Evolutionary conservation across 2,113 vertebrate species (phyloP).

Genomic region (Cyanoderma ruficeps): DNA sequence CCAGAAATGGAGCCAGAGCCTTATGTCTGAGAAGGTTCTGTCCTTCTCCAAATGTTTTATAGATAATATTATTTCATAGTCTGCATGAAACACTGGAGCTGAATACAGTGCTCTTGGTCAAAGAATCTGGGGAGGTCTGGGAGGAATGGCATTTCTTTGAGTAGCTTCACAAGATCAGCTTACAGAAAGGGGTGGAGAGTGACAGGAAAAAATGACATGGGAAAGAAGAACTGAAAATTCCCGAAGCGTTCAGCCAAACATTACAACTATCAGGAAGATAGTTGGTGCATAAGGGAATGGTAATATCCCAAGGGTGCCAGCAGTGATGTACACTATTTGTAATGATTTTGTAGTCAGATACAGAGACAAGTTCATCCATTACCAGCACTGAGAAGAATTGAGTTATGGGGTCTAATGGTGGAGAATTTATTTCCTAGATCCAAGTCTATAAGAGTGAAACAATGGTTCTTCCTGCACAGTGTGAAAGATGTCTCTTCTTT

Average conservation of each 20-base stretch:
- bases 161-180: not conserved
- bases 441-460: not conserved
- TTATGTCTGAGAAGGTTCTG: not conserved
- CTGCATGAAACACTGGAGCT: not conserved
- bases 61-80: not conserved
- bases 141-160: not conserved
- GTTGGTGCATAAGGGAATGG: not conserved
- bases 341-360: not conserved
- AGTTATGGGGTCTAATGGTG: not conserved
- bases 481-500: not conserved
- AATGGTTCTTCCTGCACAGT: not conserved
- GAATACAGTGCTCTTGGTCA: not conserved
- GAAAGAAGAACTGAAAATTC: not conserved
- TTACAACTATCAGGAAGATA: not conserved
- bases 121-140: not conserved
- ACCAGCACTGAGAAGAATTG: not conserved
- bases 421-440: not conserved
- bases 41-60: not conserved
- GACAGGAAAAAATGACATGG: not conserved
- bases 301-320: not conserved
- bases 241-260: not conserved
- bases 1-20: not conserved
- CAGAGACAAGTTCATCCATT: not conserved
- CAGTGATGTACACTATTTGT: not conserved
- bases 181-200: not conserved